Conservation (phyloP, 2,888 invertebrate genomes). For the Cataglyphis albicans region DNA sequence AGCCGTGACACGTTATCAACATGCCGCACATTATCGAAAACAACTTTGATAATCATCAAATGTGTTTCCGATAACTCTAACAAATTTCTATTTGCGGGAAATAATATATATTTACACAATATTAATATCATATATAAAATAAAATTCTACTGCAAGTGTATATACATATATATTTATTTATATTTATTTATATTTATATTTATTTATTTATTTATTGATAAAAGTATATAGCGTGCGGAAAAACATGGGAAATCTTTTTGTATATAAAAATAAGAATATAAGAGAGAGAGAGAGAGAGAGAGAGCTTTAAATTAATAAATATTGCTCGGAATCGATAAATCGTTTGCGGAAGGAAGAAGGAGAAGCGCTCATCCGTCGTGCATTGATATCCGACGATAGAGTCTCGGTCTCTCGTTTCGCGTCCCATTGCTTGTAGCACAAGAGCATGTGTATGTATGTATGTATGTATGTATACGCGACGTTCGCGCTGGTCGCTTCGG, state of each 20-base stretch:
- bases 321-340: neutral
- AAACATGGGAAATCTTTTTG: neutral
- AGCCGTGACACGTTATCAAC: neutral
- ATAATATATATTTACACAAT: conserved; percentile 1
- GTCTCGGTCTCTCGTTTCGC: conserved; percentile 38
- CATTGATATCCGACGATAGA: conserved; percentile 40
- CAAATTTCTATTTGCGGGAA: neutral
- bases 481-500: conserved; percentile 53
- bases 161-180: neutral
- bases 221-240: neutral
- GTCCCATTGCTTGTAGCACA: conserved; percentile 13
- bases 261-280: neutral
- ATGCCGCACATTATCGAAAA: neutral
- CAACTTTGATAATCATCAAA: neutral
- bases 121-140: neutral
- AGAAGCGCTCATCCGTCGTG: conserved; percentile 20
- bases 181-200: neutral
- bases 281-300: neutral
- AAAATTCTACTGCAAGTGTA: neutral
- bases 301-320: neutral
- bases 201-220: neutral
- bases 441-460: neutral
- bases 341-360: conserved; percentile 1
- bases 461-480: conserved; percentile 24
- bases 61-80: neutral